phyloP scores from a whole-genome alignment of 2,797 vertebrate genomes.

The Intellagama lesueurii region DNA sequence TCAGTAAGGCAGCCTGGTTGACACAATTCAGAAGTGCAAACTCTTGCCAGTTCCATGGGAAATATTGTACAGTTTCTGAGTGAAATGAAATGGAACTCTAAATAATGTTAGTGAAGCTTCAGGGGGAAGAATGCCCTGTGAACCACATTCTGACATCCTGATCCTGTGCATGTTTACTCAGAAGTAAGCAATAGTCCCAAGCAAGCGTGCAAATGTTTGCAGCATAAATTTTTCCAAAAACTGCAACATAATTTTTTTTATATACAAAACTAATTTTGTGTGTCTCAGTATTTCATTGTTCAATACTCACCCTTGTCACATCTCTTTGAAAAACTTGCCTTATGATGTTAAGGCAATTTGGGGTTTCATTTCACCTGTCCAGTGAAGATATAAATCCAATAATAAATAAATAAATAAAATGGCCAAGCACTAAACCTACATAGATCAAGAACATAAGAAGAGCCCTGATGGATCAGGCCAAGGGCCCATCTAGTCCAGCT shows the following conservation, averaged over 20 bases:
- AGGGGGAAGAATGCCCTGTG: background rate
- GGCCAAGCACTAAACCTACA: slow-evolving; percentile 26
- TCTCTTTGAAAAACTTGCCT: slow-evolving; percentile 1
- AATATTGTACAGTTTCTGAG: background rate
- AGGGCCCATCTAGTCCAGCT: too few species aligned
- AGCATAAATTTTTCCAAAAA: background rate
- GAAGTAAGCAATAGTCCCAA: background rate
- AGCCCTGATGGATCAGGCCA: too few species aligned
- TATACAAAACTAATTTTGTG: background rate
- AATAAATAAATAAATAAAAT: too few species aligned
- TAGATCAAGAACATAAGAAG: slow-evolving; percentile 27
- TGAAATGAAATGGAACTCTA: background rate
- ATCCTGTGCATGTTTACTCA: background rate
- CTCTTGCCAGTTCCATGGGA: background rate
- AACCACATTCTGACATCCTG: background rate
- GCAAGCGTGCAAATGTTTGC: background rate
- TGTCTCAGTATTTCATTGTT: background rate
- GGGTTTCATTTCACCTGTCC: slow-evolving; percentile 9
- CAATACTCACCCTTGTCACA: background rate
- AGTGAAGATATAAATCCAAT: too few species aligned
- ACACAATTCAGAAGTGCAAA: background rate
- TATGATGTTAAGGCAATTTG: slow-evolving; percentile 15
- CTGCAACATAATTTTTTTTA: background rate
- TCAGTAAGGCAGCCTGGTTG: background rate
- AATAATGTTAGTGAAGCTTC: background rate